These are phyloP conservation scores for Tetraneura akinire DNA, from an alignment of 1,140 invertebrate species.

Conservation along the genomic window DNA sequence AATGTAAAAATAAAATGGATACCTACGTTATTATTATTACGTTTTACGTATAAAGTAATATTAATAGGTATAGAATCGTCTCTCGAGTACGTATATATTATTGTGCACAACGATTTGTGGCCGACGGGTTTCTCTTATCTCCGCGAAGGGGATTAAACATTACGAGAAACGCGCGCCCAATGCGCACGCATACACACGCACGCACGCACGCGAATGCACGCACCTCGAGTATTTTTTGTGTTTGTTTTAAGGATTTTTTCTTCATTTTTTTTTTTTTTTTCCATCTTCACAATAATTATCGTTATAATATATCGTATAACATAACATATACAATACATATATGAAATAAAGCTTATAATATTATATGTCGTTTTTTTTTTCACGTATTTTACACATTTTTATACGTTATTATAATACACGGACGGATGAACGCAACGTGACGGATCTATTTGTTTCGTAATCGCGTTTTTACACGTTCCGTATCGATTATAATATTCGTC, in stretches of 20 bases:
- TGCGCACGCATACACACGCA: too few relatives aligned
- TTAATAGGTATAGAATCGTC: too few relatives aligned
- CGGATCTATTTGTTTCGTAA: constrained; percentile 30
- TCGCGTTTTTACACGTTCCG: background rate
- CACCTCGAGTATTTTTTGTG: constrained; percentile 14
- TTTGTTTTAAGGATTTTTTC: constrained; percentile 33
- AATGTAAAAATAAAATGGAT: too few relatives aligned
- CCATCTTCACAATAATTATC: constrained; percentile 3
- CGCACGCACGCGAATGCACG: too few relatives aligned
- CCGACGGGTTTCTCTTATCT: constrained; percentile 10
- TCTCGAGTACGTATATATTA: constrained; percentile 1
- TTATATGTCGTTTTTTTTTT: too few relatives aligned
- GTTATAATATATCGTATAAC: background rate
- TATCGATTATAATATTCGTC: background rate
- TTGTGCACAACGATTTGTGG: constrained; percentile 10
- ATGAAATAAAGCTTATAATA: background rate
- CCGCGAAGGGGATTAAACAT: constrained; percentile 23
- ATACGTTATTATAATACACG: too few relatives aligned
- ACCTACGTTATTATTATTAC: too few relatives aligned
- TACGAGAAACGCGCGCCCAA: background rate
- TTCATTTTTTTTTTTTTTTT: background rate
- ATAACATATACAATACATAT: too few relatives aligned
- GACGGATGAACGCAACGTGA: background rate
- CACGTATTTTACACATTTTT: background rate
- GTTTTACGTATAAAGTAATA: too few relatives aligned